Evolutionary conservation across 2,797 vertebrate genomes (phyloP), one percentile per base, ranked within the genome.

Genomic region (Rhinogobio ventralis): DNA sequence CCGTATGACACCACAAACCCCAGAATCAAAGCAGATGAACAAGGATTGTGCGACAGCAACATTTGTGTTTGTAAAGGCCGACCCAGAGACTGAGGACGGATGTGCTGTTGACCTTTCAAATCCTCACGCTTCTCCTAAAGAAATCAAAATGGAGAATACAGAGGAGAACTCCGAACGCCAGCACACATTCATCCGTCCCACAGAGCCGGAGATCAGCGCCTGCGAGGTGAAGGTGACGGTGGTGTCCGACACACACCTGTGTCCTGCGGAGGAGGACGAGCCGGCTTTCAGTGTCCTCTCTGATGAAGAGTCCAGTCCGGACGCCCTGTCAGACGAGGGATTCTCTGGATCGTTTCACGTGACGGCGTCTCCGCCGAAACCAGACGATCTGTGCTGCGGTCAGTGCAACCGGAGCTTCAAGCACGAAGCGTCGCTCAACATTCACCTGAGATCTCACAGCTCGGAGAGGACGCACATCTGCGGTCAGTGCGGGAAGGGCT

Each of bases 401-500:
- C 45, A 84, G 36, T 94, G 93, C 23, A 91, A 92, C 1, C 93
- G 94, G 86, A 92, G 86, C 0, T 96, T 95, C 33, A 91, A 84
- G 6, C 88, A 87, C 1, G 87, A 87, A 0, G 36, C 88, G 0
- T 93, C 91, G 0, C 94, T 95, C 74, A 93, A 91, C 81, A 79
- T 87, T 57, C 94, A 91, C 90, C 81, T 93, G 64, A 93, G 91
- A 89, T 92, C 90, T 68, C 94, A 96, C 90, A 90, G 89, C 0
- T 88, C 89, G 0, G 94, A 95, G 73, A 96, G 95, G 86, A 88
- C 92, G 0, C 94, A 96, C 86, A 91, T 81, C 86, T 97, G 96
- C 84, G 83, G 86, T 82, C 92, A 94, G 75, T 97, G 96, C 0
- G 95, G 95, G 7, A 96, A 96, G 76, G 90, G 91, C 30, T 97